phyloP scores from a whole-genome alignment of 2,797 vertebrate species.

The Coregonus suidteri region DNA sequence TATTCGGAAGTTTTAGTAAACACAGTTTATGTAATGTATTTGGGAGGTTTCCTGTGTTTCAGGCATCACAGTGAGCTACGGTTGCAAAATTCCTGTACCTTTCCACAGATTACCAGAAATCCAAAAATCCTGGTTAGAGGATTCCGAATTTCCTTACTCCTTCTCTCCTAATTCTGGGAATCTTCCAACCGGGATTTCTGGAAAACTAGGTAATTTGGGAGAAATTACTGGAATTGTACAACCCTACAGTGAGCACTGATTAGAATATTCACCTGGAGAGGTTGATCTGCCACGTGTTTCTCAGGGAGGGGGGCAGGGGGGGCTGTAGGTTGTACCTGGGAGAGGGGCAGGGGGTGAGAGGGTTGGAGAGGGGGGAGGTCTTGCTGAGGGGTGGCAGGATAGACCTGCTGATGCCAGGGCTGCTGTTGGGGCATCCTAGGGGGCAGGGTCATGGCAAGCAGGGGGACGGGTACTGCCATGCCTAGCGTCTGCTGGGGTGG shows the following conservation, averaged over 20 bases:
- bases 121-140: background rate
- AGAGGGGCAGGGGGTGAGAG: background rate
- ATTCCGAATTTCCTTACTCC: background rate
- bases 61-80: constrained; percentile 38
- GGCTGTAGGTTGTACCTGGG: background rate
- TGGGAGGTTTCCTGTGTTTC: constrained; percentile 39
- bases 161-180: too few relatives aligned
- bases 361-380: background rate
- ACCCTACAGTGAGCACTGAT: background rate
- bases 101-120: too few relatives aligned
- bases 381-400: background rate
- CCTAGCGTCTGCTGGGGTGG: background rate
- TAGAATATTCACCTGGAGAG: background rate
- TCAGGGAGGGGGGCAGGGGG: background rate
- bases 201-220: too few relatives aligned
- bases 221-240: too few relatives aligned
- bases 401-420: background rate
- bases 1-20: constrained; percentile 17
- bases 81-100: background rate
- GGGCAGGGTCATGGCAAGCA: background rate
- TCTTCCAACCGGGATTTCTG: too few relatives aligned
- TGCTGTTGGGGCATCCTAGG: background rate
- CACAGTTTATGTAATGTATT: background rate
- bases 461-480: background rate
- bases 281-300: background rate